Evolutionary conservation across 2,113 vertebrate genomes (phyloP).

Genomic region (Vombatus ursinus): DNA sequence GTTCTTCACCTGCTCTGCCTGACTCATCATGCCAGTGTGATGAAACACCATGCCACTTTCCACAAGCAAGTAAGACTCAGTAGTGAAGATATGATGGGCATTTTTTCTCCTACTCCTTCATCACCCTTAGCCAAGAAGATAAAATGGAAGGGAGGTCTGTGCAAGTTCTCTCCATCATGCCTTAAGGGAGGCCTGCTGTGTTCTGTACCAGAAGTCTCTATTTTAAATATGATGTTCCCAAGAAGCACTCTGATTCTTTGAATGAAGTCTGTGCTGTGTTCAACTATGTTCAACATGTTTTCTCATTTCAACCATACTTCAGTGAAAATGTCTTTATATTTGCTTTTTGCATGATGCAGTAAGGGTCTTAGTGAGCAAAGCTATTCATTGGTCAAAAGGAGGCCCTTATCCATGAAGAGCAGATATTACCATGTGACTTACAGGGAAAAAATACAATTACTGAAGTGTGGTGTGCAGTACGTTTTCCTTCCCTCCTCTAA

Average conservation of each 20-base stretch:
- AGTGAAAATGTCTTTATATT: background rate
- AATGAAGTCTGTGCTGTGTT: slow-evolving; percentile 45
- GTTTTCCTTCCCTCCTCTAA: background rate
- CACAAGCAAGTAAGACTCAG: background rate
- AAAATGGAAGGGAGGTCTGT: slow-evolving; percentile 29
- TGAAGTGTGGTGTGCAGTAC: background rate
- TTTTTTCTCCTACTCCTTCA: background rate
- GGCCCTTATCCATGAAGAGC: background rate
- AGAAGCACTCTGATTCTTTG: slow-evolving; percentile 40
- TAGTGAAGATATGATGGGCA: background rate
- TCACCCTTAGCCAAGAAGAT: slow-evolving; percentile 54
- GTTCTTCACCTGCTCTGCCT: background rate
- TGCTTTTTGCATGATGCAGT: background rate
- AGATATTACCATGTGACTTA: background rate
- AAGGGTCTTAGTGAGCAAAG: background rate
- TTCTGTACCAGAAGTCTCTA: background rate
- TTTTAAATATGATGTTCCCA: slow-evolving; percentile 51
- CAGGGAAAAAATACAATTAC: slow-evolving; percentile 2
- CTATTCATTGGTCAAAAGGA: slow-evolving; percentile 22
- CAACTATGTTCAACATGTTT: slow-evolving; percentile 21
- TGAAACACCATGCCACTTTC: slow-evolving; percentile 26
- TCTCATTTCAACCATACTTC: background rate
- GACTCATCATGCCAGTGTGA: background rate
- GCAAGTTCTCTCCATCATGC: slow-evolving; percentile 41
- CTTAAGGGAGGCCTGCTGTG: background rate